Evolutionary conservation across 2,113 vertebrate species (phyloP), one percentile per base, ranked within the genome.

Genomic region (Pardalotus punctatus): DNA sequence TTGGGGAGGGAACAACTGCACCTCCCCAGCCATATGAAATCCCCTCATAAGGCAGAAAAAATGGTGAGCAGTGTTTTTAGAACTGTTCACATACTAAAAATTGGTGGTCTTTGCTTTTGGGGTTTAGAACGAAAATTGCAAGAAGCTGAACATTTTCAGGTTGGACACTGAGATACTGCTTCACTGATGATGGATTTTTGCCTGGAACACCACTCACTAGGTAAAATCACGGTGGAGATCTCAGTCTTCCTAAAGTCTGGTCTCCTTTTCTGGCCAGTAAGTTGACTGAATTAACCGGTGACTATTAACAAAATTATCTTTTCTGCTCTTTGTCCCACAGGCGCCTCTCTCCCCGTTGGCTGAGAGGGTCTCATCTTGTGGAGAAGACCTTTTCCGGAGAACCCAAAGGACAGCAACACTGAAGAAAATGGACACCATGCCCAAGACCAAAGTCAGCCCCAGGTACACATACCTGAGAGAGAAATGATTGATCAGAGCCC

Each of bases 361-460:
- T 67, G 97, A 73, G 36, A 97, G 47, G 19, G 51, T 94, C 73
- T 96, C 96, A 31, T 97, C 97, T 92, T 97, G 97, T 54, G 62
- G 95, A 94, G 94, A 69, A 43, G 97, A 95, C 4, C 97, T 98
- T 97, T 97, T 98, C 96, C 97, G 98, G 47, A 99, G 97, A 56
- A 98, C 84, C 80, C 97, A 89, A 93, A 99, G 98, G 29, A 99
- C 98, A 62, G 98, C 97, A 82, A 97, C 94, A 83, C 98, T 99
- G 88, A 99, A 95, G 95, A 99, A 95, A 96, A 99, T 98, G 71
- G 99, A 99, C 54, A 98, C 81, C 9, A 86, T 98, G 81, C 99
- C 98, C 96, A 99, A 96, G n/a, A 98, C 97, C 91, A 99, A 61
- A 25, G 98, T 99, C 90, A 99, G 97, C 48, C 99, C 99, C 92